Conservation (phyloP, 2,113 vertebrate genomes). For the Prochilodus magdalenae region DNA sequence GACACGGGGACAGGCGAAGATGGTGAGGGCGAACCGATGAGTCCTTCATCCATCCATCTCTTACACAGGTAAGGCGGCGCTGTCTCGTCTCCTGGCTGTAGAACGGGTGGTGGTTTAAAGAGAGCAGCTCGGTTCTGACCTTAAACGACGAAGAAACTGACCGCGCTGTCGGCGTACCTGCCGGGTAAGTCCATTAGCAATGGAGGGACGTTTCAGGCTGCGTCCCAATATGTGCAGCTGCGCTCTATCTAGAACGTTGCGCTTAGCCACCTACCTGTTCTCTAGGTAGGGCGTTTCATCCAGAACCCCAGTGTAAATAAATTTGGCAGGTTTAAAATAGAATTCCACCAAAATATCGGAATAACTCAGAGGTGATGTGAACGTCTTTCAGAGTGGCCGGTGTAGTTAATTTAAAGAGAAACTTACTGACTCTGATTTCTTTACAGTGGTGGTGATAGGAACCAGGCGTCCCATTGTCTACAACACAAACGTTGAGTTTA, state of each 20-base stretch:
- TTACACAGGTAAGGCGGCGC: constrained; percentile 66
- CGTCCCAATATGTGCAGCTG: constrained; percentile 7
- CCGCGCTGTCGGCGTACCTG: constrained; percentile 34
- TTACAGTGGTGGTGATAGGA: too few relatives aligned
- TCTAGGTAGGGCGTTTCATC: not conserved
- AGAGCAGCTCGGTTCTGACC: not conserved
- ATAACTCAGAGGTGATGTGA: too few relatives aligned
- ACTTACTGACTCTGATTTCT: too few relatives aligned
- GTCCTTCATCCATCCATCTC: constrained; percentile 52
- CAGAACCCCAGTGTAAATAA: not conserved
- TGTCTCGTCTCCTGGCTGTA: constrained; percentile 5
- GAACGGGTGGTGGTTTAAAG: not conserved
- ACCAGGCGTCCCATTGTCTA: too few relatives aligned
- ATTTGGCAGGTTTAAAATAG: not conserved
- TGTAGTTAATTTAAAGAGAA: too few relatives aligned
- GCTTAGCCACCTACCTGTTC: not conserved
- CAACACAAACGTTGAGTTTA: too few relatives aligned
- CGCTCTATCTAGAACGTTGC: not conserved
- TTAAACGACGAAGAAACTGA: not conserved
- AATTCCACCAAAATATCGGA: too few relatives aligned
- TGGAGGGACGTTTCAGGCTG: not conserved
- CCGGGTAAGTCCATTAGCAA: not conserved
- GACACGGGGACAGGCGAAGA: constrained; percentile 29
- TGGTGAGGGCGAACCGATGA: constrained; percentile 55
- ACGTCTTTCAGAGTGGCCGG: too few relatives aligned